These are phyloP conservation scores for Dendronephthya gigantea DNA, from an alignment of 64 coral and sea anemone species.

Conservation along the genomic window DNA sequence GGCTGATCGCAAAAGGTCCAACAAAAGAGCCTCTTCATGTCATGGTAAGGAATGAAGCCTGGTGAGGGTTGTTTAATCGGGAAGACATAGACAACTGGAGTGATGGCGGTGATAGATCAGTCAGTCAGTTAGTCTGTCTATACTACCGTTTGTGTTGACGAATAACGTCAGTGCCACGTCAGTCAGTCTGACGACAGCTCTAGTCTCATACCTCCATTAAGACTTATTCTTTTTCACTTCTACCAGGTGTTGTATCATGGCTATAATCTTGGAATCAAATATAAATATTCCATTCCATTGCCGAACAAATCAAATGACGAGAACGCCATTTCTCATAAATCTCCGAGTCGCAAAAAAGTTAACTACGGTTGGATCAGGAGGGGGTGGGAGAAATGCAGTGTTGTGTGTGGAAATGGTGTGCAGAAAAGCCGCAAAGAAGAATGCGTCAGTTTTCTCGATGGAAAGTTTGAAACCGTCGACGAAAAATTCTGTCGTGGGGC, in stretches of 20 bases:
- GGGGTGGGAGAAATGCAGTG: slow-evolving; percentile 52
- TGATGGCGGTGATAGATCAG: too few species aligned
- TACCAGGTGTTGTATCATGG: slow-evolving; percentile 74
- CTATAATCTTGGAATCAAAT: slow-evolving; percentile 81
- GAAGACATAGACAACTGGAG: too few species aligned
- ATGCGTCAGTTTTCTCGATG: background rate
- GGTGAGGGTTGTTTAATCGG: too few species aligned
- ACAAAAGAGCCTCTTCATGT: slow-evolving; percentile 73
- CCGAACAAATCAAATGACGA: slow-evolving; percentile 10
- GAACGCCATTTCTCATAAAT: slow-evolving; percentile 6
- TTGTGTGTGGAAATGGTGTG: slow-evolving; percentile 47
- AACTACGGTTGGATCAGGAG: slow-evolving; percentile 81
- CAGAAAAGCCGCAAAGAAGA: slow-evolving; percentile 14
- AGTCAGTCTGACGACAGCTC: background rate
- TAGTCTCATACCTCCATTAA: too few species aligned
- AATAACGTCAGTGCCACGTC: background rate
- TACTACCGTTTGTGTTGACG: too few species aligned
- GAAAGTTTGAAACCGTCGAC: background rate
- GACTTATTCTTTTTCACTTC: background rate
- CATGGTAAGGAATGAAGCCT: slow-evolving; percentile 66
- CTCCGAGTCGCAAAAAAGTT: background rate
- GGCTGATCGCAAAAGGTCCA: slow-evolving; percentile 59
- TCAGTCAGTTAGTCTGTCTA: too few species aligned
- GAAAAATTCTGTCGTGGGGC: background rate
- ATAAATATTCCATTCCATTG: slow-evolving; percentile 67